Evolutionary conservation across 2,113 vertebrate genomes (phyloP).

Genomic region (Osmerus mordax): DNA sequence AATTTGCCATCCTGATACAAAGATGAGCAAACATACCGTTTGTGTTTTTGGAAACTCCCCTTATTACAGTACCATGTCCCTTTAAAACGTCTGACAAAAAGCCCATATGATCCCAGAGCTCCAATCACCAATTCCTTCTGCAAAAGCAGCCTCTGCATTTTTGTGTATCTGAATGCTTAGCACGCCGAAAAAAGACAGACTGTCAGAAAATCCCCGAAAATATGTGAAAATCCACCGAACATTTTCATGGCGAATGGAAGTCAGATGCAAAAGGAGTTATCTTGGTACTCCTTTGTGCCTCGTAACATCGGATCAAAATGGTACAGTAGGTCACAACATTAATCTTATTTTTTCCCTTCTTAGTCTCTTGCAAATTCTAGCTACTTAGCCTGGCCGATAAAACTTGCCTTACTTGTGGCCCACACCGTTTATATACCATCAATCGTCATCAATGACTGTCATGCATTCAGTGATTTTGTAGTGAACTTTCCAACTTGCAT

Average conservation of each 20-base stretch:
- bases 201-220: conserved; percentile 59
- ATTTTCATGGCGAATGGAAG: conserved; percentile 77
- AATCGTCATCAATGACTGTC: conserved; percentile 25
- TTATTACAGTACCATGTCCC: conserved; percentile 72
- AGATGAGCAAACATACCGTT: conserved; percentile 20
- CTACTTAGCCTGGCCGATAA: conserved; percentile 61
- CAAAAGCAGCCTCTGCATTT: conserved; percentile 76
- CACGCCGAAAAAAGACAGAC: conserved; percentile 53
- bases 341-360: conserved; percentile 53
- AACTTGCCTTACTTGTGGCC: conserved; percentile 59
- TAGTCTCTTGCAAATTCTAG: conserved; percentile 60
- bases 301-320: conserved; percentile 80
- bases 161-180: conserved; percentile 70
- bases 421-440: conserved; percentile 10
- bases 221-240: conserved; percentile 68
- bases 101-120: conserved; percentile 86
- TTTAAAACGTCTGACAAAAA: conserved; percentile 85
- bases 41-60: conserved; percentile 33
- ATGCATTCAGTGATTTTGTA: conserved; percentile 12
- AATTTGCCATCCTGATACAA: not conserved
- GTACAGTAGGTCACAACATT: conserved; percentile 67
- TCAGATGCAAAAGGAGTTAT: conserved; percentile 73
- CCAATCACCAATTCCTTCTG: conserved; percentile 82
- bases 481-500: conserved; percentile 70
- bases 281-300: conserved; percentile 73